Evolutionary conservation across 2,113 vertebrate genomes (phyloP), one percentile per base, ranked within the genome.

Genomic region (Myrmophylax atrothorax): DNA sequence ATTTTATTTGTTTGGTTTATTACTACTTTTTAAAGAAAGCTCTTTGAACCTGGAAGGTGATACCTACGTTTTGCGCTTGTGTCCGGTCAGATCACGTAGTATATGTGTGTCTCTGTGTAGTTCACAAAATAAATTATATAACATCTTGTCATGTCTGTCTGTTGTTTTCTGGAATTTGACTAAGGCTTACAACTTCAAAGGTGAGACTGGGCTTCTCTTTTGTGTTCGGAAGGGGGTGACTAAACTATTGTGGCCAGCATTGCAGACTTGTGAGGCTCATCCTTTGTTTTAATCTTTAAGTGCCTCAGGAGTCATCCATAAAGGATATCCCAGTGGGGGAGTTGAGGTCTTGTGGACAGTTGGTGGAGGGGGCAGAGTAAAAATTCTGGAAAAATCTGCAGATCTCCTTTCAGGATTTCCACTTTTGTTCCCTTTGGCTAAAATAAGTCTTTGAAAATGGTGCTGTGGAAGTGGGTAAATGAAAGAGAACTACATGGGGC

Each of bases 341-440:
- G 47, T 44, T 47, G 79, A 74, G 90, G 69, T 86, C 93, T 96
- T 94, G 72, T 94, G 94, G 96, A 67, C 96, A 94, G 79, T 96
- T 97, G 94, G 95, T 94, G 91, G 85, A 97, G 93, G 90, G 94
- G 89, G 85, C 87, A 96, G 84, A 77, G 82, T 88, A 67, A 93
- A 96, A 96, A 89, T 95, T 94, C 93, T 93, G 94, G 94, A 96
- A 97, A 96, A 96, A 93, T 96, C 95, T 89, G 93, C 84, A 79
- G 93, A 96, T 92, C 64, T 96, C 68, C 90, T 97, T 97, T 97
- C 93, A 97, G 96, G 94, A 94, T 97, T 96, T 96, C 67, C 53
- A 96, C 96, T 97, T 97, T 97, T 97, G 95, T 96, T 97, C 97
- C 95, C 93, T 97, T 97, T 96, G 94, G 94, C 95, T 97, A 90